phyloP scores from a whole-genome alignment of 1,140 invertebrate genomes.

The Euschistus heros region DNA sequence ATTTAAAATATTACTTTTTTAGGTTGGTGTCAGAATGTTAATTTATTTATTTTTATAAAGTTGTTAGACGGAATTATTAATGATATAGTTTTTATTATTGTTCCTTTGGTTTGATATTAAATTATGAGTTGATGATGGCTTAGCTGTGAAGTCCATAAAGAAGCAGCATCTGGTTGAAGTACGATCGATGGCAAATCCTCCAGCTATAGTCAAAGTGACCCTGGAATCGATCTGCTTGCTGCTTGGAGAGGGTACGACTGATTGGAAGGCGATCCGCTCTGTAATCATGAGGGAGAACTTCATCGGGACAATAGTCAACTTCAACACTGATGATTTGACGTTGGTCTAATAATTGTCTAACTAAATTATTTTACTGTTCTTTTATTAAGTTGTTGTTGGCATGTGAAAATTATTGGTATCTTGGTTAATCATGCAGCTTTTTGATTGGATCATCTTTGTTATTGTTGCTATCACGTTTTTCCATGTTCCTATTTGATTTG shows the following conservation, averaged over 20 bases:
- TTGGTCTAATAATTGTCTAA: constrained; percentile 50
- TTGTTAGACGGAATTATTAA: background rate
- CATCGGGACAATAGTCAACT: constrained; percentile 98
- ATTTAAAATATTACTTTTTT: too few species aligned
- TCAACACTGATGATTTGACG: constrained; percentile 94
- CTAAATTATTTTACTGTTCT: too few species aligned
- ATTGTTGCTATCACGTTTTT: constrained; percentile 31
- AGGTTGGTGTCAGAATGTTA: background rate
- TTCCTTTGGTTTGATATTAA: too few species aligned
- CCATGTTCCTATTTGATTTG: too few species aligned
- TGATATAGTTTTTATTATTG: background rate
- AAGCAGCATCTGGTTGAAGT: constrained; percentile 99
- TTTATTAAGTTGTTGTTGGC: too few species aligned
- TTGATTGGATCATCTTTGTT: background rate
- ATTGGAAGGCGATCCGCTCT: constrained; percentile 96
- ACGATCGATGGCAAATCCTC: constrained; percentile 95
- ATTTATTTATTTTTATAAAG: background rate
- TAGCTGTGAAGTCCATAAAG: constrained; percentile 98
- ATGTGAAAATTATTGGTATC: background rate
- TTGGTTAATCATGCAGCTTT: constrained; percentile 8
- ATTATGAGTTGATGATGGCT: constrained; percentile 4
- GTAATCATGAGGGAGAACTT: constrained; percentile 99
- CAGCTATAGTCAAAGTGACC: constrained; percentile 91
- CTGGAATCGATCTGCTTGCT: constrained; percentile 97
- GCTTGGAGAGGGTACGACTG: constrained; percentile 91